Conservation (phyloP, 2,888 invertebrate genomes). For the Arrhopalites spinosus region DNA sequence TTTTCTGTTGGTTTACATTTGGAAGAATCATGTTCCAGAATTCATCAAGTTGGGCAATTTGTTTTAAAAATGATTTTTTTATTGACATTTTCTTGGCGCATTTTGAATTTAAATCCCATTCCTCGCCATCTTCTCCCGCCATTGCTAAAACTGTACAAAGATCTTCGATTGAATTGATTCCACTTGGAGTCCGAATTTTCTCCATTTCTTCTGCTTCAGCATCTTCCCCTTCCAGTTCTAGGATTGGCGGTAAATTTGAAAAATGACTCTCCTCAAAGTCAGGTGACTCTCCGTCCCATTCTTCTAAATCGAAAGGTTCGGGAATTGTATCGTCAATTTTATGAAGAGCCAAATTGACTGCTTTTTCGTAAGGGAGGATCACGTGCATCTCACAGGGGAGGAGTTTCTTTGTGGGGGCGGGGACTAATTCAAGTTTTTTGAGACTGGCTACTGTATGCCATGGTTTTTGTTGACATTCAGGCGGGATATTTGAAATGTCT, state of each 20-base stretch:
- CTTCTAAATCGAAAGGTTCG: too few relatives aligned
- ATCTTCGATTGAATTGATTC: too few relatives aligned
- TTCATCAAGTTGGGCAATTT: slow-evolving; percentile 43
- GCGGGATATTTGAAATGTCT: not conserved
- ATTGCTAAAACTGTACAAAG: too few relatives aligned
- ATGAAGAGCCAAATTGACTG: too few relatives aligned
- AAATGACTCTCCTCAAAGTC: too few relatives aligned
- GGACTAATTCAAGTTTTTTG: not conserved
- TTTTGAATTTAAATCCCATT: not conserved
- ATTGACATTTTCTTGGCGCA: not conserved
- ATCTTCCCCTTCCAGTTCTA: not conserved
- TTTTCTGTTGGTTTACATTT: slow-evolving; percentile 42
- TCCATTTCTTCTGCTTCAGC: not conserved
- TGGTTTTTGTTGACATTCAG: not conserved
- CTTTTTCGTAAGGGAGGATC: not conserved
- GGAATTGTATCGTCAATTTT: too few relatives aligned
- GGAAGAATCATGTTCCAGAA: slow-evolving; percentile 52
- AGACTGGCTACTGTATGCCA: slow-evolving; percentile 13
- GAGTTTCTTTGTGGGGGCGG: not conserved
- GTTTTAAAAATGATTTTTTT: slow-evolving; percentile 41
- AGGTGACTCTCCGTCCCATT: too few relatives aligned
- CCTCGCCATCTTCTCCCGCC: not conserved
- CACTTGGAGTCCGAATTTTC: not conserved
- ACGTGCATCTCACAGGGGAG: slow-evolving; percentile 16
- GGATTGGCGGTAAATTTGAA: too few relatives aligned